Evolutionary conservation across 1,140 invertebrate genomes (phyloP).

Genomic region (Aphidius ervi): DNA sequence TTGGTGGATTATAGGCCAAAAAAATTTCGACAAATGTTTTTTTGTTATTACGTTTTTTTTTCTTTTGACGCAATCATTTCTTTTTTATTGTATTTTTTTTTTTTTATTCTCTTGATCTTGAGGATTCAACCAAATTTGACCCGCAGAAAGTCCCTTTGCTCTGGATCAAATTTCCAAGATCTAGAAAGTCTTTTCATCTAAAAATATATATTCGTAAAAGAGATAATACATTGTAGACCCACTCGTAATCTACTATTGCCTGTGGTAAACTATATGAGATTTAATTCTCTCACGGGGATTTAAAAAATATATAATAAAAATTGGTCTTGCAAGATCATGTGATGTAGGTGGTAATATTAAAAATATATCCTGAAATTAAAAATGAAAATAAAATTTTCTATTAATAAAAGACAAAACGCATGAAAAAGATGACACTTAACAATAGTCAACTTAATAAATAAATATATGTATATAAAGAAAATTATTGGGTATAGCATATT

Average conservation of each 20-base stretch:
- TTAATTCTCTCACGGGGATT: constrained; percentile 10
- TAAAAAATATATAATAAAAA: background rate
- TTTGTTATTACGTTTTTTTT: no score
- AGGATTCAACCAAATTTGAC: background rate
- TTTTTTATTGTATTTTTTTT: background rate
- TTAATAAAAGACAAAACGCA: no score
- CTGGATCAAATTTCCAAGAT: constrained; percentile 7
- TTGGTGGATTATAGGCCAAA: no score
- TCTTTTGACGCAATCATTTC: no score
- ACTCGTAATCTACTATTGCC: no score
- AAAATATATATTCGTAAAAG: background rate
- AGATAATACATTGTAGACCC: no score
- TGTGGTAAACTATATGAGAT: background rate
- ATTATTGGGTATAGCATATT: background rate
- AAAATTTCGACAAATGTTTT: no score
- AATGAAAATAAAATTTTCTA: background rate
- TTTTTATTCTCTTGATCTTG: background rate
- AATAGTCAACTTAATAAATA: no score
- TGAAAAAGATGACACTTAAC: no score
- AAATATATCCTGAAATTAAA: background rate
- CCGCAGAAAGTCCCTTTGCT: constrained; percentile 1
- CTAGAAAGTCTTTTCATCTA: background rate
- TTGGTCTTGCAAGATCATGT: no score
- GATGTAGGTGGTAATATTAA: no score
- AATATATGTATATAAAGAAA: no score